Conservation (phyloP, 2,113 vertebrate species). For the Aythya baeri region DNA sequence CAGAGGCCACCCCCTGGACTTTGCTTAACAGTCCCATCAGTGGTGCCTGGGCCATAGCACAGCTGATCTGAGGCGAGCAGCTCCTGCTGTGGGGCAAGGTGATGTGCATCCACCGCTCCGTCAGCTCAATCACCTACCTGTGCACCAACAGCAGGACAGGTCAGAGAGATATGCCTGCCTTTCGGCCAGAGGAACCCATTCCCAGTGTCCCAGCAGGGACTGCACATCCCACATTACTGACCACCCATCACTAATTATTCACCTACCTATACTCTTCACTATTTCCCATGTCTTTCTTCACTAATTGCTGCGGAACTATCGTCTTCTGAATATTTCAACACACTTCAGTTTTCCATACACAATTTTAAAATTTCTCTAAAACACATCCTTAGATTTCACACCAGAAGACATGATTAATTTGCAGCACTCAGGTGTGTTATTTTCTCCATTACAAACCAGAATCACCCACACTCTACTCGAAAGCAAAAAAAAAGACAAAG, state of each 20-base stretch:
- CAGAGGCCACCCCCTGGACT: background rate
- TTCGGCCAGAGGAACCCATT: background rate
- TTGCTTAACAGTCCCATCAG: background rate
- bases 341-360: background rate
- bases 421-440: background rate
- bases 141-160: background rate
- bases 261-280: background rate
- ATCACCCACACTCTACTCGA: background rate
- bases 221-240: background rate
- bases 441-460: background rate
- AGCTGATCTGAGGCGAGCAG: accelerated
- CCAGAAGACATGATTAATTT: background rate
- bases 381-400: background rate
- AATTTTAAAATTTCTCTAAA: background rate
- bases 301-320: background rate
- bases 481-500: background rate
- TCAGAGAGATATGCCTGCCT: accelerated
- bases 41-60: no score
- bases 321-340: background rate
- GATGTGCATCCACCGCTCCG: background rate
- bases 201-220: accelerated
- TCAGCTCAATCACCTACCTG: background rate
- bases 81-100: background rate
- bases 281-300: background rate
- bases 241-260: background rate